Percentiles rank a stretch among this genome's conserved stretches.
These are phyloP conservation scores for Drosophila miranda DNA, from an alignment of 1,140 invertebrate species.

Conservation along the genomic window DNA sequence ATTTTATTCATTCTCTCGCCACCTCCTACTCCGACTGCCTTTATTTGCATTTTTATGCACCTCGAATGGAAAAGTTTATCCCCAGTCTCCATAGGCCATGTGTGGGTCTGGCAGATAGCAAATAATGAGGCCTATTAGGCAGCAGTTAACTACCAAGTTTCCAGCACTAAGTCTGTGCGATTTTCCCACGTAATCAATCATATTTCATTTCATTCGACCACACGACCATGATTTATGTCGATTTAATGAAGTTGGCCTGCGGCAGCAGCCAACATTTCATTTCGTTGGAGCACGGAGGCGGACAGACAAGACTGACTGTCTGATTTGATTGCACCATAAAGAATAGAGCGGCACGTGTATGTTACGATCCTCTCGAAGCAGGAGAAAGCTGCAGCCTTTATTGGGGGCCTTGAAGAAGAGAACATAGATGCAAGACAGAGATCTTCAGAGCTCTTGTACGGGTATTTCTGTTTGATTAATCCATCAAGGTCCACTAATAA, in stretches of 20 bases:
- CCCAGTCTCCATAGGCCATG: conserved; percentile 1
- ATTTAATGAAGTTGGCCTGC: conserved; percentile 22
- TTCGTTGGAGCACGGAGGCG: background rate
- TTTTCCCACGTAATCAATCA: conserved; percentile 17
- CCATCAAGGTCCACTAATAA: too few relatives aligned
- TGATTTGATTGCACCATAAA: conserved; percentile 3
- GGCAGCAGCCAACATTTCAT: conserved; percentile 4
- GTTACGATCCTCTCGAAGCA: too few relatives aligned
- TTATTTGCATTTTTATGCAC: conserved; percentile 68
- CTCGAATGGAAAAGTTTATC: conserved; percentile 19
- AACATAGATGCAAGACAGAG: too few relatives aligned
- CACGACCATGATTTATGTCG: conserved; percentile 18
- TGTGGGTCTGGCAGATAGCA: conserved; percentile 20
- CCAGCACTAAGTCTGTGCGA: background rate
- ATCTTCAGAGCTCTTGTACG: too few relatives aligned
- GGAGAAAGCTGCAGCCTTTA: too few relatives aligned
- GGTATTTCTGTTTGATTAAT: too few relatives aligned
- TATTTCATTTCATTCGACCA: background rate
- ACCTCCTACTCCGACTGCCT: conserved; percentile 1
- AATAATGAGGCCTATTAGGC: conserved; percentile 20
- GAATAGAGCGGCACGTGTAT: background rate
- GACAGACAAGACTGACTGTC: background rate
- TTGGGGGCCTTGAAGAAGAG: too few relatives aligned
- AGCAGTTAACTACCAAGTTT: conserved; percentile 16
- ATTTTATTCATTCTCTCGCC: conserved; percentile 43